Evolutionary conservation across 1,140 invertebrate species (phyloP).

Genomic region (Pogonus chalceus): DNA sequence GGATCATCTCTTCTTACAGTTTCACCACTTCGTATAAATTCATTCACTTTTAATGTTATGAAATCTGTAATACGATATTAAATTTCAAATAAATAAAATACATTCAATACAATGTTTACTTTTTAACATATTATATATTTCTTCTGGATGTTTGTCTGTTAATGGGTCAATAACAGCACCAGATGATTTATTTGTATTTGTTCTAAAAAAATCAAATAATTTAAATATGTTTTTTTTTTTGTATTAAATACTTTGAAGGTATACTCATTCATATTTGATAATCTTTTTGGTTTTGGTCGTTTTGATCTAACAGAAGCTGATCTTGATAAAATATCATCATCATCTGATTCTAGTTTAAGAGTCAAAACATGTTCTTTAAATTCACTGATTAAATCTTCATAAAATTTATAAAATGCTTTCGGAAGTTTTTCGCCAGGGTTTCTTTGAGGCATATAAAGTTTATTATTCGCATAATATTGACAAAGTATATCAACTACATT

Average conservation of each 20-base stretch:
- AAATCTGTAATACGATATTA: background rate
- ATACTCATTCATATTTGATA: too few species aligned
- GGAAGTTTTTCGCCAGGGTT: slow-evolving; percentile 19
- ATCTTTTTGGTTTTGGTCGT: too few species aligned
- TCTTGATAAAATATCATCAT: background rate
- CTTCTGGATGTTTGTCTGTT: slow-evolving; percentile 5
- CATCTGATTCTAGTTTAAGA: background rate
- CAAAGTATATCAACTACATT: slow-evolving; percentile 17
- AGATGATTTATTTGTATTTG: too few species aligned
- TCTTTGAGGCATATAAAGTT: slow-evolving; percentile 21
- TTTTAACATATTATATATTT: slow-evolving; percentile 8
- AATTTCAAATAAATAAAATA: background rate
- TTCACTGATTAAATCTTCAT: slow-evolving; percentile 13
- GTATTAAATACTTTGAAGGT: slow-evolving; percentile 7
- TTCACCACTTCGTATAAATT: background rate
- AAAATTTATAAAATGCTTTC: slow-evolving; percentile 17
- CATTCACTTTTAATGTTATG: background rate
- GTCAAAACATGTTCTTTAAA: background rate
- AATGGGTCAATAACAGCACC: slow-evolving; percentile 2
- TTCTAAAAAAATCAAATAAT: too few species aligned
- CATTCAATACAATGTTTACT: slow-evolving; percentile 11
- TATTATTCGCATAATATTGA: slow-evolving; percentile 18
- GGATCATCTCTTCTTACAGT: background rate
- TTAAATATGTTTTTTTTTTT: too few species aligned
- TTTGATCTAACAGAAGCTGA: background rate